phyloP scores from a whole-genome alignment of 2,888 invertebrate species.

The Platycheirus albimanus region DNA sequence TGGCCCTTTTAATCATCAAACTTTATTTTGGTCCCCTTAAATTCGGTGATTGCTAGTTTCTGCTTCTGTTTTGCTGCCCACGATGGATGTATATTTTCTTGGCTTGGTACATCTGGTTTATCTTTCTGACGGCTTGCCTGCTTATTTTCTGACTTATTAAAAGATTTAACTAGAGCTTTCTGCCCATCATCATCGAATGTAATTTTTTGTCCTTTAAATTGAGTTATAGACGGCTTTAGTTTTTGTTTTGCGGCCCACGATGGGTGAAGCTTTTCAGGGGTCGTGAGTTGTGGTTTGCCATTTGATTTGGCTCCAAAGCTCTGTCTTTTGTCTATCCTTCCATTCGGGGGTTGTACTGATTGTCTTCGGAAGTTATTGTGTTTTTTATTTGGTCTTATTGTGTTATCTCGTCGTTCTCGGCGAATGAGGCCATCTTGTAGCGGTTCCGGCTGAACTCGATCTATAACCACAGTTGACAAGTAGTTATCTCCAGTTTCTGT shows the following conservation, averaged over 20 bases:
- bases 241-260: conserved; percentile 75
- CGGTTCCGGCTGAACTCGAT: conserved; percentile 62
- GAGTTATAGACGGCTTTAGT: conserved; percentile 54
- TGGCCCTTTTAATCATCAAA: conserved; percentile 79
- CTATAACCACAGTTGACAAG: conserved; percentile 78
- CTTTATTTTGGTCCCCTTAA: conserved; percentile 79
- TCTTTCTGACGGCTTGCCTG: neutral
- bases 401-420: conserved; percentile 56
- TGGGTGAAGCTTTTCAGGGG: conserved; percentile 69
- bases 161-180: conserved; percentile 1
- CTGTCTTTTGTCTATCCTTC: conserved; percentile 14
- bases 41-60: conserved; percentile 78
- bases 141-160: neutral
- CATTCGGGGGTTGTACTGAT: neutral
- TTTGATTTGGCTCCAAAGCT: neutral
- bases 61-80: conserved; percentile 80
- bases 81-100: conserved; percentile 78
- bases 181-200: conserved; percentile 60
- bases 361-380: conserved; percentile 17
- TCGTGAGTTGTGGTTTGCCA: neutral
- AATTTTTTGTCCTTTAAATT: conserved; percentile 71
- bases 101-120: neutral
- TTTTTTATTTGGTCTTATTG: conserved; percentile 38
- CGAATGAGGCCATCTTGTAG: conserved; percentile 62
- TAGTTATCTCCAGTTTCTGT: conserved; percentile 81